Percentiles rank a stretch among this genome's conserved stretches.
These are phyloP conservation scores for Percina caprodes DNA, from an alignment of 2,113 vertebrate species.

Conservation along the genomic window DNA sequence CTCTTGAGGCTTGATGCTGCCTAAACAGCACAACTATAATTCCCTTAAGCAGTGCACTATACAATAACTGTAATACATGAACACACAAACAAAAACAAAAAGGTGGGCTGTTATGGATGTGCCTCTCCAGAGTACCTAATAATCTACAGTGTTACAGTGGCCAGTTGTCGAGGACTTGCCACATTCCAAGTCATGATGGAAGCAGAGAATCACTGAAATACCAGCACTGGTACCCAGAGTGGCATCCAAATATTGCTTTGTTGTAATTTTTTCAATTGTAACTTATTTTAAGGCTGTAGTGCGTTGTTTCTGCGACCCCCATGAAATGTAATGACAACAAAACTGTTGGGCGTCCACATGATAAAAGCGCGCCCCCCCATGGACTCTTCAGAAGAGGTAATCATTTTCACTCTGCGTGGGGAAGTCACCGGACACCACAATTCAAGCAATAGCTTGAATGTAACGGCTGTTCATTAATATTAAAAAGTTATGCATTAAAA, in stretches of 20 bases:
- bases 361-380: no score
- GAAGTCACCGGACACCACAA: no score
- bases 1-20: constrained; percentile 58
- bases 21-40: constrained; percentile 59
- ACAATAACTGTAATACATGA: constrained; percentile 54
- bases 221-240: background rate
- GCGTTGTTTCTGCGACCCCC: no score
- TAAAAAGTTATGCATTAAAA: no score
- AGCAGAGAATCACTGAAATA: background rate
- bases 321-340: no score
- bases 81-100: constrained; percentile 48
- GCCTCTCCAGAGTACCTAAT: constrained; percentile 19
- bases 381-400: no score
- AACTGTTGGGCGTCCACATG: no score
- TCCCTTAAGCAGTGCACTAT: constrained; percentile 47
- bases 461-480: no score
- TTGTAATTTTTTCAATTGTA: background rate
- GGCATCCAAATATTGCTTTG: background rate
- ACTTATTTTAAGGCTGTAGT: background rate
- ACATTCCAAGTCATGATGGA: background rate
- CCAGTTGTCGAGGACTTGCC: background rate
- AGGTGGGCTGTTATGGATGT: constrained; percentile 33
- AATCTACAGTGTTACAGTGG: constrained; percentile 10
- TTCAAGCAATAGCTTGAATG: no score
- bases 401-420: no score